Percentiles rank a stretch among this genome's conserved stretches.
phyloP scores from a whole-genome alignment of 2,888 invertebrate species.

The Hyposoter didymator region DNA sequence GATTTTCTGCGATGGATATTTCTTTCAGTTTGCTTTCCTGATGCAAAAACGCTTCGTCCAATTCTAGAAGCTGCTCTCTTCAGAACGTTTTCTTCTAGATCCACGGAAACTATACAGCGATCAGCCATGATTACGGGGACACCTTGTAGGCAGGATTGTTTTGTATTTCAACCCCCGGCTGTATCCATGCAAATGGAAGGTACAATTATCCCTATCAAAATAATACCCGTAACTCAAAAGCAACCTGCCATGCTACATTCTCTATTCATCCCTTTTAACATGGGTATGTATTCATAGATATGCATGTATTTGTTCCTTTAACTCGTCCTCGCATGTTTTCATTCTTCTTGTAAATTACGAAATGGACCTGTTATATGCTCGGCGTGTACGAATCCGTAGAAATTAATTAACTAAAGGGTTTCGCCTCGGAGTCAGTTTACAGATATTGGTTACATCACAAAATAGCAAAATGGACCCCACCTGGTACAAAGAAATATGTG shows the following conservation, averaged over 20 bases:
- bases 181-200: conserved; percentile 11
- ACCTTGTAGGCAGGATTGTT: background rate
- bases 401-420: conserved; percentile 51
- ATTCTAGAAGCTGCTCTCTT: background rate
- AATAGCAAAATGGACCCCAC: background rate
- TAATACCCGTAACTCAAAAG: conserved; percentile 34
- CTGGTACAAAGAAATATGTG: background rate
- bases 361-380: conserved; percentile 9
- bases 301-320: background rate
- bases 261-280: conserved; percentile 16
- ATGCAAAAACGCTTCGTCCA: background rate
- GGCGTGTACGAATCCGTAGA: conserved; percentile 21
- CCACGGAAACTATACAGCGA: background rate
- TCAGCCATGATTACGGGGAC: background rate
- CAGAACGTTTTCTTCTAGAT: background rate
- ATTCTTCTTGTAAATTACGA: conserved; percentile 36
- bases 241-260: conserved; percentile 16
- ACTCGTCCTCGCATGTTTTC: background rate
- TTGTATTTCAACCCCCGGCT: background rate
- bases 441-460: background rate
- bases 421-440: background rate
- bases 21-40: no score
- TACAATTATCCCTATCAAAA: conserved; percentile 31
- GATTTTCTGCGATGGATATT: no score
- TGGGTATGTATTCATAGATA: background rate